phyloP scores from a whole-genome alignment of 2,888 invertebrate genomes.

The Melitaea athalia region DNA sequence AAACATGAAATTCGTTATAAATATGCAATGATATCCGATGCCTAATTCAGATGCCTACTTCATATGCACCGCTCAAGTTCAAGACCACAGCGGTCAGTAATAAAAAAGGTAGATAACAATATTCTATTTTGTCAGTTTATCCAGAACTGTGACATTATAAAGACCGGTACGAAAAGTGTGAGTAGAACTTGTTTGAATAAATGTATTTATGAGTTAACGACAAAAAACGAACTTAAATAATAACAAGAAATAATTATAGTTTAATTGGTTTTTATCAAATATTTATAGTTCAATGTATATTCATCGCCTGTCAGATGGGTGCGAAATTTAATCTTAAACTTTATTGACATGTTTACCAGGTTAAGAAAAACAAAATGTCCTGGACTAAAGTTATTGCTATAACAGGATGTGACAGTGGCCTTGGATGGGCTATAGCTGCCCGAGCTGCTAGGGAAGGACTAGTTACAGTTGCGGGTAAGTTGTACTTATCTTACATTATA shows the following conservation, averaged over 20 bases:
- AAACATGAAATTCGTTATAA: slow-evolving; percentile 72
- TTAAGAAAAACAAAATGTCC: slow-evolving; percentile 47
- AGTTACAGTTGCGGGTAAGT: slow-evolving; percentile 88
- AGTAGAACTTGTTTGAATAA: not conserved
- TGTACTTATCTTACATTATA: slow-evolving; percentile 50
- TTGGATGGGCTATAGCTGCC: slow-evolving; percentile 88
- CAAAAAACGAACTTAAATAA: not conserved
- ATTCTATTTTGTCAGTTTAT: slow-evolving; percentile 23
- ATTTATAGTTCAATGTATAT: not conserved
- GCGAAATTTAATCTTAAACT: not conserved
- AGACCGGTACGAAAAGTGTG: slow-evolving; percentile 14
- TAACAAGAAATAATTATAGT: not conserved
- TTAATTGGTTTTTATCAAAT: too few relatives aligned
- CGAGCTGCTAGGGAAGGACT: slow-evolving; percentile 84
- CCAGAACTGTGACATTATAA: slow-evolving; percentile 28
- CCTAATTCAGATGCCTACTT: slow-evolving; percentile 72
- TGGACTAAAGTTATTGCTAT: slow-evolving; percentile 83
- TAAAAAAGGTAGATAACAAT: not conserved
- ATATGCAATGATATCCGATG: slow-evolving; percentile 76
- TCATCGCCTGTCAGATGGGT: not conserved
- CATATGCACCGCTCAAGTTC: slow-evolving; percentile 57
- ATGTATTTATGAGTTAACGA: not conserved
- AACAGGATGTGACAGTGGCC: slow-evolving; percentile 93
- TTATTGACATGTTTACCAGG: not conserved
- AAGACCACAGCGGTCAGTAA: slow-evolving; percentile 29